Conservation (phyloP, 2,888 invertebrate genomes). For the Acleris literana region DNA sequence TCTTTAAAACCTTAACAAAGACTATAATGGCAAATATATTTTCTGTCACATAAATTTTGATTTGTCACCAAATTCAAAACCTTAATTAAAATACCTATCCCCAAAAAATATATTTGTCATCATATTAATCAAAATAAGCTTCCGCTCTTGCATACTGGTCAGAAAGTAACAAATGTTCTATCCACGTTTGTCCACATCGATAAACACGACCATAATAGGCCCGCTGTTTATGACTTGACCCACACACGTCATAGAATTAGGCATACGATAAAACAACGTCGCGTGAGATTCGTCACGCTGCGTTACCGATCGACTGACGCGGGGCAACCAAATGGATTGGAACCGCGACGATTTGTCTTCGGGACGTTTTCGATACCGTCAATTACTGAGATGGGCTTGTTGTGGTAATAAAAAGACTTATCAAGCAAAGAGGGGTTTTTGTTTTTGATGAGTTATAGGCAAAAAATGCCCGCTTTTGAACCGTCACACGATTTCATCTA, state of each 20-base stretch:
- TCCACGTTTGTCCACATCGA: no score
- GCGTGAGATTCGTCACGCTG: conserved; percentile 67
- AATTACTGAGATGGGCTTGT: conserved; percentile 3
- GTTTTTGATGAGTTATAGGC: no score
- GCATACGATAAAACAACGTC: conserved; percentile 70
- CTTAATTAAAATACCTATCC: no score
- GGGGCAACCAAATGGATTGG: conserved; percentile 34
- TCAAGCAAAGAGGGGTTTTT: not conserved
- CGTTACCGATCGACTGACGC: conserved; percentile 54
- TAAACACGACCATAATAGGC: no score
- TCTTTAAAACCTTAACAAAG: no score
- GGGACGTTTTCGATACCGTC: not conserved
- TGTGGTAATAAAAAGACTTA: not conserved
- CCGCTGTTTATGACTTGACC: conserved; percentile 27
- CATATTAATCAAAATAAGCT: no score
- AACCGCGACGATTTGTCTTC: conserved; percentile 26
- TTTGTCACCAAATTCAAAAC: not conserved
- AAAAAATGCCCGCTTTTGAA: no score
- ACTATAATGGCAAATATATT: no score
- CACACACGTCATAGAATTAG: conserved; percentile 50
- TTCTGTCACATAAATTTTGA: not conserved
- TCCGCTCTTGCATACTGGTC: no score
- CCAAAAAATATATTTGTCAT: no score
- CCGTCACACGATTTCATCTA: no score
- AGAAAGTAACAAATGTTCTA: no score